Conservation (phyloP, 2,888 invertebrate genomes). For the Agrochola litura region DNA sequence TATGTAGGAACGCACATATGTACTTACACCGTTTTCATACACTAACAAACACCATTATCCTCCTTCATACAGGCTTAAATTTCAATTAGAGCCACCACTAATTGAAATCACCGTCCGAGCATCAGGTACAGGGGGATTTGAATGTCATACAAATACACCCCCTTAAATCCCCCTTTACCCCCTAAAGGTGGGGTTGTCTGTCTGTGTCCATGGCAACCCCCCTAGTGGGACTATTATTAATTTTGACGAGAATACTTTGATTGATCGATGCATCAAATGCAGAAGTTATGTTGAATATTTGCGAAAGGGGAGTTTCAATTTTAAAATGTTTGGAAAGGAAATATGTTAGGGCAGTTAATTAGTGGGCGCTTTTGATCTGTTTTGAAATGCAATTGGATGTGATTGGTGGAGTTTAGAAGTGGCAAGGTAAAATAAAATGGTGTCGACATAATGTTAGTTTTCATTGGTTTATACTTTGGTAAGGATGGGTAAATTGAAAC, state of each 20-base stretch:
- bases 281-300: slow-evolving; percentile 25
- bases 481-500: too few relatives aligned
- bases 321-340: slow-evolving; percentile 7
- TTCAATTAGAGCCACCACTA: slow-evolving; percentile 52
- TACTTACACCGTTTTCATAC: too few relatives aligned
- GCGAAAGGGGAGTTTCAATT: slow-evolving; percentile 23
- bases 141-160: slow-evolving; percentile 47
- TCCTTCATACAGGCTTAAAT: slow-evolving; percentile 30
- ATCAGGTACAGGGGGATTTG: slow-evolving; percentile 46
- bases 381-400: background rate
- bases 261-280: slow-evolving; percentile 54
- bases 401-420: background rate
- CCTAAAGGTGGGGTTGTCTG: slow-evolving; percentile 46
- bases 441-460: too few relatives aligned
- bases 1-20: background rate
- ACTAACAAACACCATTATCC: slow-evolving; percentile 25
- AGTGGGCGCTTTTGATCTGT: slow-evolving; percentile 20
- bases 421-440: background rate
- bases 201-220: slow-evolving; percentile 57
- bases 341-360: background rate
- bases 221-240: slow-evolving; percentile 47
- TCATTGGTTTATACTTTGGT: too few relatives aligned
- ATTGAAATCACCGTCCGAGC: slow-evolving; percentile 54
- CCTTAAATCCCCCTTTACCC: slow-evolving; percentile 26
- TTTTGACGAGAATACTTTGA: slow-evolving; percentile 55